phyloP scores from a whole-genome alignment of 2,888 invertebrate species.

The Phyllotreta cruciferae region DNA sequence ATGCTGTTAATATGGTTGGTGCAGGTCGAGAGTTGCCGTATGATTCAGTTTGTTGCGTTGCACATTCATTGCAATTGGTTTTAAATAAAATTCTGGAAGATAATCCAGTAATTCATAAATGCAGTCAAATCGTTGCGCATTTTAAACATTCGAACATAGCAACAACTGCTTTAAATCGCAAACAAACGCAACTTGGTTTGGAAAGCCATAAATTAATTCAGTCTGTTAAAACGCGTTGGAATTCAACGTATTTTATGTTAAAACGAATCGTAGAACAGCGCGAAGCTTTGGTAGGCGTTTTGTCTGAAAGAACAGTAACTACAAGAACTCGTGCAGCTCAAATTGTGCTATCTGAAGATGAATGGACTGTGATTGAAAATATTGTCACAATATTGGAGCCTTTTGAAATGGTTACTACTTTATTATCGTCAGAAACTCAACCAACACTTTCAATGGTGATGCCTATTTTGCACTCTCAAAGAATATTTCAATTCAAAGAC shows the following conservation, averaged over 20 bases:
- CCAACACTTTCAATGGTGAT: slow-evolving; percentile 33
- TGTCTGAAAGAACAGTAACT: slow-evolving; percentile 32
- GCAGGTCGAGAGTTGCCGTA: slow-evolving; percentile 32
- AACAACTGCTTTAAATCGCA: slow-evolving; percentile 15
- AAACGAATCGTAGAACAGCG: slow-evolving; percentile 40
- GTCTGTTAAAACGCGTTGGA: slow-evolving; percentile 38
- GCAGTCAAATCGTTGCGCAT: slow-evolving; percentile 40
- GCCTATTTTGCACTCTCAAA: slow-evolving; percentile 26
- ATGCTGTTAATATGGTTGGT: slow-evolving; percentile 44
- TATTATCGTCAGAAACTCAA: slow-evolving; percentile 33
- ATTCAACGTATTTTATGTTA: slow-evolving; percentile 40
- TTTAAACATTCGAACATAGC: slow-evolving; percentile 44
- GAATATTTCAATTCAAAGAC: slow-evolving; percentile 32
- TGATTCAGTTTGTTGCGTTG: slow-evolving; percentile 42
- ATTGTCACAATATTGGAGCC: slow-evolving; percentile 35
- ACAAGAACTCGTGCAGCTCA: slow-evolving; percentile 21
- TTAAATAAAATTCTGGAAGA: slow-evolving; percentile 41
- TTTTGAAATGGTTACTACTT: slow-evolving; percentile 35
- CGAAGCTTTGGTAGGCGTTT: slow-evolving; percentile 36
- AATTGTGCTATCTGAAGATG: slow-evolving; percentile 30
- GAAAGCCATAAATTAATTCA: slow-evolving; percentile 33
- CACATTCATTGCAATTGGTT: slow-evolving; percentile 44
- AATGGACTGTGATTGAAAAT: slow-evolving; percentile 36
- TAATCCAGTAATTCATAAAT: slow-evolving; percentile 35
- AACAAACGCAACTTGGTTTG: slow-evolving; percentile 31